Evolutionary conservation across 2,888 invertebrate species (phyloP), one percentile per base, ranked within the genome.

Genomic region (Apotomis turbidana): DNA sequence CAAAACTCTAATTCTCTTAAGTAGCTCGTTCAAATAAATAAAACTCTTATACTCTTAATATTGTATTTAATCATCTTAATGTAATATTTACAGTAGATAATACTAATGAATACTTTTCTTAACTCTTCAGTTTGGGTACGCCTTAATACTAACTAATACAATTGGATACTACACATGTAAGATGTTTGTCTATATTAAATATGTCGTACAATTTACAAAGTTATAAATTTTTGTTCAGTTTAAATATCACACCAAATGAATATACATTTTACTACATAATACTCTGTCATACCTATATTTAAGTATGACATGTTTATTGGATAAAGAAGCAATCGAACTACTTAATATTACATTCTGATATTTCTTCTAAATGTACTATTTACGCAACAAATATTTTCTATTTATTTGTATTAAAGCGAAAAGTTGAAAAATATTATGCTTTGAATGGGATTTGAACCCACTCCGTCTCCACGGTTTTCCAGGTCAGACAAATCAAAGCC

Each of bases 201-300:
- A 46, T 27, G 15, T 12, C 10, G 4, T 46, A 44, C 15, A 36
- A 49, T 58, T 49, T 49, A 58, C n/a, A 58, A 12, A 55, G 44
- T 38, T 58, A 10, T 55, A 58, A 12, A 38, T 58, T 38, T 58
- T 38, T 64, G 55, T 62, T 58, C 61, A 44, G 49, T 79, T 82
- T 85, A 84, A 84, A 87, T 90, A 90, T 90, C 90, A 90, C 90
- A 90, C 90, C 84, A 78, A 85, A 82, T 49, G 49, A 49, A 83
- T 84, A 82, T 62, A 68, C 62, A 68, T 69, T 49, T 41, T 49
- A 49, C 49, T 49, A 49, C 49, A 49, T 49, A 49, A 9, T 49
- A 49, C 9, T 10, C 10, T 49, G 49, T 10, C 10, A 49, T 49
- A 49, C 27, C 27, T 27, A 27, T 3, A 10, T 9, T 49, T 49